These are phyloP conservation scores for Steromphala cineraria DNA, from an alignment of 2,888 invertebrate genomes.

Conservation along the genomic window DNA sequence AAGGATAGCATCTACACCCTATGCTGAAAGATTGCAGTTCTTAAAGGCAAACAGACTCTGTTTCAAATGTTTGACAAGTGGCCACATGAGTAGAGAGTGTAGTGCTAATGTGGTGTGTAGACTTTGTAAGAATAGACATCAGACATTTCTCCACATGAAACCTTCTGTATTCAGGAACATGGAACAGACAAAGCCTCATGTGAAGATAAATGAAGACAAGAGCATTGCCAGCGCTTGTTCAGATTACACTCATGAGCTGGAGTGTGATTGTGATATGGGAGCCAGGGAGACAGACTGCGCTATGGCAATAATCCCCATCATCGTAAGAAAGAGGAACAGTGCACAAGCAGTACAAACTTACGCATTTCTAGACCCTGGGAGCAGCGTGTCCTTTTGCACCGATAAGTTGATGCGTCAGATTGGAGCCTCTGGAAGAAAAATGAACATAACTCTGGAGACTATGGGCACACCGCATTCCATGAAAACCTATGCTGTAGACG, in stretches of 20 bases:
- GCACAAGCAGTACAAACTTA: neutral
- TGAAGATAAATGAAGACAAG: too few species aligned
- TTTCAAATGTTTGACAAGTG: constrained; percentile 17
- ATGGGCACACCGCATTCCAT: neutral
- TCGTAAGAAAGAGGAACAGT: constrained; percentile 6
- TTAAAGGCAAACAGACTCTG: neutral
- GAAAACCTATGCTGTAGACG: neutral
- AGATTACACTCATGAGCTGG: neutral
- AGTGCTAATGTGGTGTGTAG: neutral
- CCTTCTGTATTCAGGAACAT: neutral
- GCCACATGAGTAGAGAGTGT: constrained; percentile 6
- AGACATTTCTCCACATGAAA: constrained; percentile 13
- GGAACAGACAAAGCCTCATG: too few species aligned
- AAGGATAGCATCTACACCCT: neutral
- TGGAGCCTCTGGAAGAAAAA: neutral
- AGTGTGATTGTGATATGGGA: neutral
- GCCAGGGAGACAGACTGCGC: constrained; percentile 19
- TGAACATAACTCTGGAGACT: constrained; percentile 12
- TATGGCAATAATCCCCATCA: constrained; percentile 26
- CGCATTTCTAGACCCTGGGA: constrained; percentile 25
- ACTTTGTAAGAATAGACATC: constrained; percentile 15
- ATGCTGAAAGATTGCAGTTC: neutral
- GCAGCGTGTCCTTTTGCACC: constrained; percentile 27
- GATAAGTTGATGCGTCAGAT: neutral
- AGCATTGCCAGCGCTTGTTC: too few species aligned